phyloP scores from a whole-genome alignment of 2,888 invertebrate species.

The Pristionchus japonicus region DNA sequence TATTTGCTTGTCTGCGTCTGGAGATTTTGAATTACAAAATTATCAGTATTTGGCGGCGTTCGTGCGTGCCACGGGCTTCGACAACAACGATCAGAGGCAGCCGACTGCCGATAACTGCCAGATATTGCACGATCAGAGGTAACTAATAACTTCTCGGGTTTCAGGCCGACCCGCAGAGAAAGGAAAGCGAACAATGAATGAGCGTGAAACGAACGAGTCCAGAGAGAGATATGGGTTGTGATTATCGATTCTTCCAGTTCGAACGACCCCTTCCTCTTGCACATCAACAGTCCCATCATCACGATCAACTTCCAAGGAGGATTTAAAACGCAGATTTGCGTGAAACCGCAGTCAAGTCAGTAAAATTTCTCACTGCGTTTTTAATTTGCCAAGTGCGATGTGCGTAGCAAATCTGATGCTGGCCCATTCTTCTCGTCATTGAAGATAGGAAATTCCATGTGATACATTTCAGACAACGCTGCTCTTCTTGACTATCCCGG shows the following conservation, averaged over 20 bases:
- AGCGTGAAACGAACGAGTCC: too few species aligned
- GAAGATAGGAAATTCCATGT: background rate
- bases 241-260: background rate
- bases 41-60: background rate
- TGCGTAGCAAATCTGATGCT: too few species aligned
- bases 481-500: background rate
- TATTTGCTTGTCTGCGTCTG: background rate
- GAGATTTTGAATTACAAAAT: background rate
- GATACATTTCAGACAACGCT: background rate
- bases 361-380: background rate
- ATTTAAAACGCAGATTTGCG: background rate
- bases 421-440: background rate
- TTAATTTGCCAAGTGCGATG: too few species aligned
- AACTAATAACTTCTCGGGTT: too few species aligned
- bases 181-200: too few species aligned
- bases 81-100: background rate
- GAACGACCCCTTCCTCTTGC: background rate
- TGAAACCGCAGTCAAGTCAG: background rate
- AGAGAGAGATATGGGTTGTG: too few species aligned
- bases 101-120: background rate
- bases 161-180: too few species aligned
- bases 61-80: slow-evolving; percentile 8
- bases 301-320: background rate
- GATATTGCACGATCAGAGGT: background rate
- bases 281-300: background rate